phyloP scores from a whole-genome alignment of 2,797 vertebrate genomes.

The Notamacropus eugenii region DNA sequence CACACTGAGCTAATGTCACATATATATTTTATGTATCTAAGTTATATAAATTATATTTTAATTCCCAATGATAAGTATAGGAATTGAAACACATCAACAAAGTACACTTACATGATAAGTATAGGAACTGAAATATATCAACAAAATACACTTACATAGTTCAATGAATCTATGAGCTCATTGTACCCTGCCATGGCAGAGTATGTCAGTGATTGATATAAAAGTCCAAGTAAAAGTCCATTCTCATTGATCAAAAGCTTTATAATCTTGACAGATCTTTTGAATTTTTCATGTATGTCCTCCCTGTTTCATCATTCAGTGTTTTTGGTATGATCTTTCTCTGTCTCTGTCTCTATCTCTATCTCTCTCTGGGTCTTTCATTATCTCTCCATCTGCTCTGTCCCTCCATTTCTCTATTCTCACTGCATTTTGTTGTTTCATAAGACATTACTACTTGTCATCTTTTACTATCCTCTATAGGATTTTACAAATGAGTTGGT shows the following conservation, averaged over 20 bases:
- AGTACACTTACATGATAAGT: not conserved
- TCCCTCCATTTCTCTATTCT: not conserved
- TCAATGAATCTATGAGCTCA: not conserved
- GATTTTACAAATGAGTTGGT: not conserved
- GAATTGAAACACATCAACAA: not conserved
- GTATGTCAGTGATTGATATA: not conserved
- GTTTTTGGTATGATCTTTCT: not conserved
- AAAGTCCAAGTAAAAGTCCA: not conserved
- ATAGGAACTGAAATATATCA: not conserved
- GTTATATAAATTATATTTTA: not conserved
- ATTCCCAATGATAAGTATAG: not conserved
- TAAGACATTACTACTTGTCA: not conserved
- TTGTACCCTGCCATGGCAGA: not conserved
- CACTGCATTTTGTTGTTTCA: not conserved
- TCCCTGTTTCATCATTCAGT: not conserved
- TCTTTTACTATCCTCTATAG: not conserved
- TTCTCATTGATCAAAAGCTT: not conserved
- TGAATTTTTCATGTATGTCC: not conserved
- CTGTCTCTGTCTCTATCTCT: not conserved
- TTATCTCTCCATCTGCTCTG: not conserved
- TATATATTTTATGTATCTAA: not conserved
- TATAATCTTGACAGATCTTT: not conserved
- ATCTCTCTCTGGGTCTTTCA: not conserved
- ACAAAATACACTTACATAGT: not conserved
- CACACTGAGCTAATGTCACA: not conserved